Evolutionary conservation across 2,797 vertebrate genomes (phyloP).

Genomic region (Steatocranus sp.): DNA sequence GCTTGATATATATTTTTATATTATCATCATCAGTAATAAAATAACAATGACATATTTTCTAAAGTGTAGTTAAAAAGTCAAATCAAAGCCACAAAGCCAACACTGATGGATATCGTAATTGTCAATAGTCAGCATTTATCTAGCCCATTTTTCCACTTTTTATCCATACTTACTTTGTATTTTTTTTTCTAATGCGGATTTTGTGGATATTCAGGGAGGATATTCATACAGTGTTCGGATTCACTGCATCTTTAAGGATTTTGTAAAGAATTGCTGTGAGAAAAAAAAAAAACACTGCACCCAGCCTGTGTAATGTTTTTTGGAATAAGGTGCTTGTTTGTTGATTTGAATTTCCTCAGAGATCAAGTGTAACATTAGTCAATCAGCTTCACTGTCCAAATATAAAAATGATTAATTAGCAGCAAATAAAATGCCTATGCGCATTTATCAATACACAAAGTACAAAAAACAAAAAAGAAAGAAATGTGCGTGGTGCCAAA

Average conservation of each 20-base stretch:
- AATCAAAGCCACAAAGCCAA: neutral
- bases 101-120: neutral
- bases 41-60: neutral
- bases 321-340: neutral
- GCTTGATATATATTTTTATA: neutral
- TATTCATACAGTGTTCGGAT: neutral
- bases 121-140: neutral
- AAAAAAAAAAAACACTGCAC: neutral
- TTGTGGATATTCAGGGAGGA: neutral
- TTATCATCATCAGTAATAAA: neutral
- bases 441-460: neutral
- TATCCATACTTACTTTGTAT: neutral
- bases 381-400: slow-evolving; percentile 11
- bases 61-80: neutral
- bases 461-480: neutral
- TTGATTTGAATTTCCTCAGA: slow-evolving; percentile 13
- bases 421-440: neutral
- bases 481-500: slow-evolving; percentile 10
- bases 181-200: neutral
- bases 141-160: neutral
- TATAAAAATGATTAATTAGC: slow-evolving; percentile 18
- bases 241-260: neutral
- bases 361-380: slow-evolving; percentile 19
- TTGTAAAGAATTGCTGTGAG: neutral
- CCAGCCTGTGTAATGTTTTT: neutral